phyloP scores from a whole-genome alignment of 2,888 invertebrate species.

The Ophraella communa region DNA sequence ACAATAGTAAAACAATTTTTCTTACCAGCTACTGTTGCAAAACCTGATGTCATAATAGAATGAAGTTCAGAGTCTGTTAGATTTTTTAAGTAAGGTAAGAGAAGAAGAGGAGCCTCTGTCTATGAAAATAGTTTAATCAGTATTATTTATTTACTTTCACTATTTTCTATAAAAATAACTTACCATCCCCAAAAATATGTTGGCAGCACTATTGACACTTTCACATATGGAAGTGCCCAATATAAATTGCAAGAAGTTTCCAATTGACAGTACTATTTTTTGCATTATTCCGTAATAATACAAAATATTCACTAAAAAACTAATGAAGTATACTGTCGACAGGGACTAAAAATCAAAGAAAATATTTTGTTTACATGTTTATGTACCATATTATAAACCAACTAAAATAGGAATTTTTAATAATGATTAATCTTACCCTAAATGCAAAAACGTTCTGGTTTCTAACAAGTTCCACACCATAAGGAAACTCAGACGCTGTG shows the following conservation, averaged over 20 bases:
- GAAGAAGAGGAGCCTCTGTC: conserved; percentile 89
- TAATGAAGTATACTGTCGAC: conserved; percentile 93
- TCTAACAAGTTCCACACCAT: conserved; percentile 71
- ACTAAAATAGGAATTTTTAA: too few relatives aligned
- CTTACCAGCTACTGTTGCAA: conserved; percentile 90
- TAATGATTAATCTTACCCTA: conserved; percentile 74
- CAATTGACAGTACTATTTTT: conserved; percentile 80
- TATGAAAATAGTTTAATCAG: conserved; percentile 57
- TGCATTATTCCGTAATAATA: conserved; percentile 92
- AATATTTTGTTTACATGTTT: neutral
- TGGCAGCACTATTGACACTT: conserved; percentile 90
- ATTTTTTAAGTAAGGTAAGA: conserved; percentile 83
- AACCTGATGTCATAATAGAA: conserved; percentile 92
- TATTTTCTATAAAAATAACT: conserved; percentile 40
- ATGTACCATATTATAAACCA: too few relatives aligned
- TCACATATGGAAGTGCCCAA: conserved; percentile 93
- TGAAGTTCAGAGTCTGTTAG: conserved; percentile 93
- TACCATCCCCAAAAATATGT: conserved; percentile 94
- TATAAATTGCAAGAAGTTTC: conserved; percentile 73
- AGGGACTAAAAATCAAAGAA: conserved; percentile 66
- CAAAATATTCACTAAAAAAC: conserved; percentile 86
- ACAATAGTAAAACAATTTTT: neutral
- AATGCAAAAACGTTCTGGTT: conserved; percentile 80
- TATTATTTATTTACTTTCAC: neutral
- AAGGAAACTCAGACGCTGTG: conserved; percentile 85